These are phyloP conservation scores for Drosophila obscura DNA, from an alignment of 1,140 invertebrate genomes.

Conservation along the genomic window DNA sequence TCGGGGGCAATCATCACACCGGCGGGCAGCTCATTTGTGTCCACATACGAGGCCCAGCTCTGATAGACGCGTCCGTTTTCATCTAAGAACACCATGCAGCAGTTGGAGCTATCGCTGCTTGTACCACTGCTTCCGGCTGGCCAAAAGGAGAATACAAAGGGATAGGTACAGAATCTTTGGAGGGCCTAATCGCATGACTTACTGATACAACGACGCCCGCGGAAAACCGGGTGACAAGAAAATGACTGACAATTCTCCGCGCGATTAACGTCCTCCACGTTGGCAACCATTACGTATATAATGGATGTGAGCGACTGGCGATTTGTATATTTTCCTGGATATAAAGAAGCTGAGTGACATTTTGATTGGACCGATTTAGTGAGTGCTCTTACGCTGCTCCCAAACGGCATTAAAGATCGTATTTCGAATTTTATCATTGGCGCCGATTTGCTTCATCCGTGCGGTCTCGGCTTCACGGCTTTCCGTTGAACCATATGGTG, in stretches of 20 bases:
- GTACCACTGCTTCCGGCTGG: conserved; percentile 22
- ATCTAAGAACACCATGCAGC: conserved; percentile 77
- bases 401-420: conserved; percentile 65
- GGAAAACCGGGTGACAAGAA: conserved; percentile 71
- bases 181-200: conserved; percentile 6
- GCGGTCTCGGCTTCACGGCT: not conserved
- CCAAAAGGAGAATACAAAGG: not conserved
- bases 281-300: conserved; percentile 69
- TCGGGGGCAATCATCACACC: conserved; percentile 68
- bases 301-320: conserved; percentile 62
- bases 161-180: not conserved
- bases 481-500: not conserved
- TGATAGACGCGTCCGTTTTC: conserved; percentile 73
- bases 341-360: not conserved
- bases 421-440: conserved; percentile 30
- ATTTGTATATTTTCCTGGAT: conserved; percentile 72
- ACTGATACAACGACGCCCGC: conserved; percentile 68
- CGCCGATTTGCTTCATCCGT: not conserved
- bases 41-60: conserved; percentile 68
- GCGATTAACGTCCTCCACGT: conserved; percentile 32
- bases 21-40: conserved; percentile 59
- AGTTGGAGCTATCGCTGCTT: conserved; percentile 55
- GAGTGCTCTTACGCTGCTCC: conserved; percentile 58
- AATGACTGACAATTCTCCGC: conserved; percentile 41
- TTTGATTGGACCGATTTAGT: not conserved